These are phyloP conservation scores for Elaphurus davidianus DNA, from an alignment of 2,113 vertebrate genomes.

Conservation along the genomic window DNA sequence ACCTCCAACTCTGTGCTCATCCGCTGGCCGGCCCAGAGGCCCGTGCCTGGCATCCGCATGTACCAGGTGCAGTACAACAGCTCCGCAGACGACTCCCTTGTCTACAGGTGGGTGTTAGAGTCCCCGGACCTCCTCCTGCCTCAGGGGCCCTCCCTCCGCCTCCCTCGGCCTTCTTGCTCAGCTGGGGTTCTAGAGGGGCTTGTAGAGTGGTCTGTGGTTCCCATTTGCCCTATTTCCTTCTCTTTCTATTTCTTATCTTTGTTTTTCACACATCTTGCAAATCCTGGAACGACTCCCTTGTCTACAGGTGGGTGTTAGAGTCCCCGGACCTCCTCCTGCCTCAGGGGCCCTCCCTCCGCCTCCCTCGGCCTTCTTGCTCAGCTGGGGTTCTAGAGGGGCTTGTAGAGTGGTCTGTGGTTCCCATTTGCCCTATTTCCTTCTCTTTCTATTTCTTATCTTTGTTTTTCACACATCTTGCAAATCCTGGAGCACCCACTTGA, in stretches of 20 bases:
- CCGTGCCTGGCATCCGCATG: slow-evolving; percentile 93
- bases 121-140: background rate
- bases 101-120: slow-evolving; percentile 88
- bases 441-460: background rate
- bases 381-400: background rate
- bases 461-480: background rate
- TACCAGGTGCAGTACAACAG: slow-evolving; percentile 98
- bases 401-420: background rate
- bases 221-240: background rate
- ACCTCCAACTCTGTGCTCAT: slow-evolving; percentile 91
- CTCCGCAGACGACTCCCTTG: slow-evolving; percentile 91
- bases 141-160: background rate
- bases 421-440: background rate
- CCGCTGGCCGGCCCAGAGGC: slow-evolving; percentile 91
- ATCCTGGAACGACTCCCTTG: slow-evolving; percentile 79
- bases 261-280: background rate
- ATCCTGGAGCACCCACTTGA: background rate
- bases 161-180: background rate
- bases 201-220: background rate
- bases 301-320: slow-evolving; percentile 88
- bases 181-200: background rate
- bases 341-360: background rate
- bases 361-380: background rate
- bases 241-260: background rate
- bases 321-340: background rate